Evolutionary conservation across 2,113 vertebrate species (phyloP), one percentile per base, ranked within the genome.

Genomic region (Amblyornis subalaris): DNA sequence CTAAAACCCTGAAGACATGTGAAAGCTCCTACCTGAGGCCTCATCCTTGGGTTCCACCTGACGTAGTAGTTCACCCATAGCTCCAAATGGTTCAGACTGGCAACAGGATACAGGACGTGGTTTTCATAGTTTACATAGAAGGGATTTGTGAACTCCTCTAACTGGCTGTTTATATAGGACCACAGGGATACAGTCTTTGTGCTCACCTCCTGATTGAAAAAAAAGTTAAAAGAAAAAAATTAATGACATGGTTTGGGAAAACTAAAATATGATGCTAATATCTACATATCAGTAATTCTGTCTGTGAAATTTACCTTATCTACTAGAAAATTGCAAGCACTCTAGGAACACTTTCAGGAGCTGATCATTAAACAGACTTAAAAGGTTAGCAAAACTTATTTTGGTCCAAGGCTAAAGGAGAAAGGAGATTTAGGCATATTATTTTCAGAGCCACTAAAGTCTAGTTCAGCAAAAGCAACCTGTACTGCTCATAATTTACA

Each of bases 161-260:
- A 84, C 64, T 99, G 99, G 93, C 99, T 99, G 97, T 99, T 99
- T 69, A 99, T 96, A 54, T 99, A 99, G 62, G 99, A 99, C 99
- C 99, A 99, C 58, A 99, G 95, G 6, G 99, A 99, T 38, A 98
- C 20, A 1, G 99, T 99, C 94, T 96, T 98, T 85, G 97, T 97
- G 80, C 97, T 98, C 61, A 99, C 80, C 85, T 99, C 99, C 99
- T 99, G 82, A 81, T 96, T 44, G 65, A 40, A 91, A 85, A 77
- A 86, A 64, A 38, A 14, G 9, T 36, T 9, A 17, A 35, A 44
- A 45, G 7, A 9, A 21, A 45, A 53, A 45, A 19, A 58, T 47
- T 29, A 14, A 67, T 35, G 12, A 33, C 3, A 7, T 1, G 14
- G 50, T 80, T 6, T 47, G 44, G 5, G 42, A 87, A 82, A 35